Evolutionary conservation across 2,113 vertebrate genomes (phyloP), one percentile per base, ranked within the genome.

Genomic region (Malaclemys terrapin): DNA sequence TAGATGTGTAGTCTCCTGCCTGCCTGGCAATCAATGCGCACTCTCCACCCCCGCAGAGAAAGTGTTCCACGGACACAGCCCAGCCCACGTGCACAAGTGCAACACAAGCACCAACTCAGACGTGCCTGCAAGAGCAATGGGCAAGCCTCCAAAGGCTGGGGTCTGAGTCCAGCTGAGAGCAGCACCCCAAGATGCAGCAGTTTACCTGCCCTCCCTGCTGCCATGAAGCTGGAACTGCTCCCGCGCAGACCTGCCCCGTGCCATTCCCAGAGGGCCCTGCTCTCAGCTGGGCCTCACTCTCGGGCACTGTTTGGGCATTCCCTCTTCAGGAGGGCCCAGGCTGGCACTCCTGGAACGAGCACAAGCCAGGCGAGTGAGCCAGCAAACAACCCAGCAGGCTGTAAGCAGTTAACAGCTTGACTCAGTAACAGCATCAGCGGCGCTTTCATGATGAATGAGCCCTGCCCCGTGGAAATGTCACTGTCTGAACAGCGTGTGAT

Each of bases 391-490:
- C 6, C 59, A 88, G 76, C 45, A 76, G 75, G 35, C 80, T 93
- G 2, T 1, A 95, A 94, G 54, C 0, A 1, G 93, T 94, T 96
- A 95, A 93, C 84, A 96, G 82, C 25, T 91, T 80, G 94, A 84
- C 85, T 95, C 89, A 93, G 80, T 82, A 91, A 89, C 56, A n/a
- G 47, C 86, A 84, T 52, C 72, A 69, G 56, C n/a, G 11, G 35
- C 38, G n/a, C 59, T 80, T 84, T 27, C 5, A 16, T 96, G 96
- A 97, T 95, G 88, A 90, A 97, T 96, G 96, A 96, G 89, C 76
- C 31, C 75, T 93, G 88, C 78, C 94, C 96, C 69, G 76, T 47
- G 90, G 93, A 97, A 98, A 97, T 97, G 94, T 95, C 95, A 97
- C 35, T 0, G 10, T 90, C 89, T 93, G 93, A 95, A 49, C 29